phyloP scores from a whole-genome alignment of 2,888 invertebrate genomes.

The Epinotia brunnichana region DNA sequence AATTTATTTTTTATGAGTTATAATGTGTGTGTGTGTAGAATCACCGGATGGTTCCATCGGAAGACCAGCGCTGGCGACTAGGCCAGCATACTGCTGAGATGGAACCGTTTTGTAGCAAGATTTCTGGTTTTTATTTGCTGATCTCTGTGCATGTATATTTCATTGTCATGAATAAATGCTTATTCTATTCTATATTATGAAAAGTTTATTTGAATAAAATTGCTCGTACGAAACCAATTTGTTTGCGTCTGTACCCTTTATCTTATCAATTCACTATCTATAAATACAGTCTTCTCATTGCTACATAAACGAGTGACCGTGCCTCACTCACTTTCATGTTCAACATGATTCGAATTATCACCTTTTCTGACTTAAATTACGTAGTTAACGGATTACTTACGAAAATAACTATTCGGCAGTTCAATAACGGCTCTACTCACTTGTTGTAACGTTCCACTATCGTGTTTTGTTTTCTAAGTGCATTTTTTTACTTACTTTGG shows the following conservation, averaged over 20 bases:
- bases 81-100: no score
- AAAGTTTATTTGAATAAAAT: no score
- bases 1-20: no score
- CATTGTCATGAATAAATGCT: no score
- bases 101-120: no score
- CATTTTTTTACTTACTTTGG: no score
- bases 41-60: no score
- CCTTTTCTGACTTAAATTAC: not conserved
- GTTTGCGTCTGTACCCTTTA: conserved; percentile 2
- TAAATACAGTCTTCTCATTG: conserved; percentile 5
- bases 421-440: conserved; percentile 44
- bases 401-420: conserved; percentile 49
- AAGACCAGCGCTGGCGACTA: no score
- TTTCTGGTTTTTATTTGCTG: no score
- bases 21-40: no score
- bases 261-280: conserved; percentile 32
- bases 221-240: conserved; percentile 10
- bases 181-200: no score
- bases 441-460: not conserved
- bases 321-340: conserved; percentile 17
- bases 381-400: conserved; percentile 44
- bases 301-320: not conserved
- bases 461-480: conserved; percentile 28
- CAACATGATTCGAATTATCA: conserved; percentile 22
- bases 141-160: no score